Percentiles rank a stretch among this genome's conserved stretches.
phyloP scores from a whole-genome alignment of 1,140 invertebrate genomes.

The Oryctes rhinoceros region DNA sequence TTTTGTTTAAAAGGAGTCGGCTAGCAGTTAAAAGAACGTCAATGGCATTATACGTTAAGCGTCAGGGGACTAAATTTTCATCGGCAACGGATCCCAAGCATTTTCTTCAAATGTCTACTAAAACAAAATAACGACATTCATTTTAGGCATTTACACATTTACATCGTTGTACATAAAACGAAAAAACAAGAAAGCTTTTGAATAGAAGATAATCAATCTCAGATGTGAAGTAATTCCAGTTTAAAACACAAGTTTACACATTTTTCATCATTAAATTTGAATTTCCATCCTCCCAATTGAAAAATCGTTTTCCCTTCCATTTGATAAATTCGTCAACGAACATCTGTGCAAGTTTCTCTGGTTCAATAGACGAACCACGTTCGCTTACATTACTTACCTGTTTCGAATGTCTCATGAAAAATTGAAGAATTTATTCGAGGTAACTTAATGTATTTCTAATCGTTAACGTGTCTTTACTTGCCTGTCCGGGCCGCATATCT shows the following conservation, averaged over 20 bases:
- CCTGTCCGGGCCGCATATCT: background rate
- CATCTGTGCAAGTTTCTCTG: background rate
- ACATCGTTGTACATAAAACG: background rate
- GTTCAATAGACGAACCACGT: background rate
- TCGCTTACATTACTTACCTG: background rate
- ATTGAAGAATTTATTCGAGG: background rate
- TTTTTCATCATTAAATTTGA: background rate
- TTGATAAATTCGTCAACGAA: background rate
- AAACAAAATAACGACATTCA: too few species aligned
- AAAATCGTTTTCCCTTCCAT: background rate
- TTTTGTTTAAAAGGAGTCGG: too few species aligned
- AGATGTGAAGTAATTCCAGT: too few species aligned
- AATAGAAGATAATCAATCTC: background rate
- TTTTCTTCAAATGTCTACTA: too few species aligned
- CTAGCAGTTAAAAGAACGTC: too few species aligned
- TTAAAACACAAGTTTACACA: too few species aligned
- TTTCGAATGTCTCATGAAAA: constrained; percentile 8
- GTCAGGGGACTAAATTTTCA: too few species aligned
- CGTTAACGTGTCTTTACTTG: background rate
- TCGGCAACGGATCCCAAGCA: too few species aligned
- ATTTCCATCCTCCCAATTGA: background rate
- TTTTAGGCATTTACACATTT: background rate
- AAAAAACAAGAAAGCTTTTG: background rate
- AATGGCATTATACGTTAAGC: too few species aligned
- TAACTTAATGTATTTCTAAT: constrained; percentile 2